Conservation (phyloP, 2,888 invertebrate genomes). For the Leptura quadrifasciata region DNA sequence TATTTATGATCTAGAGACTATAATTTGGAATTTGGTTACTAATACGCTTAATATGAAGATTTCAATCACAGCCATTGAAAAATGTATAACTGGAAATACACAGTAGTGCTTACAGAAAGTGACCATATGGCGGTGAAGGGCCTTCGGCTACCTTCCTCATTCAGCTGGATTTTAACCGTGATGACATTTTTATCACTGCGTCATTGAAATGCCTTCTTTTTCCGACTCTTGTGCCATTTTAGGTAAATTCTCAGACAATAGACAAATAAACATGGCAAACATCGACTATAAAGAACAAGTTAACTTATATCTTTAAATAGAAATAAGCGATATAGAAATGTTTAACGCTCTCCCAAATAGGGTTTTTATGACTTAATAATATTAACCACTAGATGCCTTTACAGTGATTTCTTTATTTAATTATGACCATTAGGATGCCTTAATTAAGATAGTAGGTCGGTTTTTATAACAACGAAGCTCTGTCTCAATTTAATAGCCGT, state of each 20-base stretch:
- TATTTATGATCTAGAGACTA: no score
- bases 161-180: constrained; percentile 43
- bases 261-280: constrained; percentile 51
- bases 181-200: constrained; percentile 47
- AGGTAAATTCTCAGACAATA: constrained; percentile 57
- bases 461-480: not conserved
- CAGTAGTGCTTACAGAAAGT: not conserved
- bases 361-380: constrained; percentile 43
- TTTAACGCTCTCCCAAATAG: constrained; percentile 40
- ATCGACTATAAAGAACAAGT: constrained; percentile 21
- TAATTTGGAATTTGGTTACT: no score
- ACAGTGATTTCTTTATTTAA: constrained; percentile 39
- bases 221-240: constrained; percentile 49
- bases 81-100: not conserved
- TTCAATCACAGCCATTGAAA: not conserved
- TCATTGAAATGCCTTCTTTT: constrained; percentile 51
- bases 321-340: constrained; percentile 25
- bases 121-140: constrained; percentile 48
- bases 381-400: constrained; percentile 36
- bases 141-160: constrained; percentile 25
- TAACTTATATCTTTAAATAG: constrained; percentile 30
- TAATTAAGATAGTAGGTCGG: constrained; percentile 1
- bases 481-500: not conserved
- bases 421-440: constrained; percentile 25
- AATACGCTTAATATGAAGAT: no score